These are phyloP conservation scores for Paracyclopina nana DNA, from an alignment of 1,140 invertebrate genomes.

Conservation along the genomic window DNA sequence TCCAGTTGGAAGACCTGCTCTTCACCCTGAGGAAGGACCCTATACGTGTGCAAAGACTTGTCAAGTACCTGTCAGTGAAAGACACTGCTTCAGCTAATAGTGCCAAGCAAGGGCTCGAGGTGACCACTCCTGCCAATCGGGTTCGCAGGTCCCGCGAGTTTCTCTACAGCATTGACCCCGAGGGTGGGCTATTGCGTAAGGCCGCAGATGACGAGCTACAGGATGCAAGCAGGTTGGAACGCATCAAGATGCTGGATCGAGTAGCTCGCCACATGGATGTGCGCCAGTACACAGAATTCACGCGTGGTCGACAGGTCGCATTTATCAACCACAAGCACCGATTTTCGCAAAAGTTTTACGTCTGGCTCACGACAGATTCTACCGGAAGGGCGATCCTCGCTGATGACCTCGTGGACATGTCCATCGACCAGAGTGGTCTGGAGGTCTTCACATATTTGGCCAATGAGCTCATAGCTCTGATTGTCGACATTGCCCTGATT, in stretches of 20 bases:
- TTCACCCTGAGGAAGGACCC: neutral
- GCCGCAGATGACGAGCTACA: neutral
- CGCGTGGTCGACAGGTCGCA: neutral
- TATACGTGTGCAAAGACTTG: neutral
- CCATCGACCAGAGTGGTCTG: neutral
- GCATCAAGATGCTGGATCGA: neutral
- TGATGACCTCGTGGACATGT: neutral
- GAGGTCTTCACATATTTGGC: constrained; percentile 6
- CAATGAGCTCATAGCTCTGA: neutral
- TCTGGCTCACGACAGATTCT: neutral
- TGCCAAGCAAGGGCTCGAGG: neutral
- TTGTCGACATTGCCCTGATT: constrained; percentile 7
- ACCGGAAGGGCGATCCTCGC: neutral
- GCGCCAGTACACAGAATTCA: constrained; percentile 11
- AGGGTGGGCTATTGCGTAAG: neutral
- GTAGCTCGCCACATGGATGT: constrained; percentile 1
- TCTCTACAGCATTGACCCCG: constrained; percentile 1
- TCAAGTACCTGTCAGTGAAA: constrained; percentile 9
- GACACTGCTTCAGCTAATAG: neutral
- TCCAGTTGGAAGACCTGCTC: constrained; percentile 1
- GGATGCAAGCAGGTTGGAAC: neutral
- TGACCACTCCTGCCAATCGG: neutral
- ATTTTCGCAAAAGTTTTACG: neutral
- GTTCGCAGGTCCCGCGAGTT: constrained; percentile 3
- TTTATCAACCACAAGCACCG: neutral